Evolutionary conservation across 2,888 invertebrate species (phyloP).

Genomic region (Lacanobia wlatinum): DNA sequence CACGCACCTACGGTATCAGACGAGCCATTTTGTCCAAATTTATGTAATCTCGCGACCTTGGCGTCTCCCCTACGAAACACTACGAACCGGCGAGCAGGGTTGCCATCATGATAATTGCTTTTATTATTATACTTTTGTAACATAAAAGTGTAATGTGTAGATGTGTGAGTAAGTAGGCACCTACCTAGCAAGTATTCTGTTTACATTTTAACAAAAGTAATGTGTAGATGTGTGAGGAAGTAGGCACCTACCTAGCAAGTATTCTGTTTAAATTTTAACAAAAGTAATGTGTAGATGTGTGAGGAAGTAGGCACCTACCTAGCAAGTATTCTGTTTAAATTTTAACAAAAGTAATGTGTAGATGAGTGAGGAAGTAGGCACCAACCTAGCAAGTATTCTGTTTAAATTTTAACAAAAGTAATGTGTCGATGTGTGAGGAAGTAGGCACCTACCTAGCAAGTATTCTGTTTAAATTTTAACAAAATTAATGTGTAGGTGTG

Average conservation of each 20-base stretch:
- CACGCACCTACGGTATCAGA: conserved; percentile 47
- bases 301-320: neutral
- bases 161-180: neutral
- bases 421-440: too few relatives aligned
- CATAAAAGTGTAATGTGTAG: neutral
- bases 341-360: neutral
- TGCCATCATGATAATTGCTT: conserved; percentile 15
- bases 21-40: conserved; percentile 62
- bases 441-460: too few relatives aligned
- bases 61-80: conserved; percentile 58
- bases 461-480: too few relatives aligned
- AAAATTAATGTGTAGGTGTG: too few relatives aligned
- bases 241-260: neutral
- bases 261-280: too few relatives aligned
- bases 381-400: too few relatives aligned
- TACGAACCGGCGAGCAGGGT: conserved; percentile 57
- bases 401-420: too few relatives aligned
- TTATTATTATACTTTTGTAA: neutral
- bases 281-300: neutral
- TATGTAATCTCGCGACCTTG: conserved; percentile 68
- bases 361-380: neutral
- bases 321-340: too few relatives aligned
- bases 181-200: too few relatives aligned
- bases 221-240: neutral
- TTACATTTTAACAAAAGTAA: neutral